phyloP scores from a whole-genome alignment of 2,113 vertebrate genomes.

The Pelusios castaneus region DNA sequence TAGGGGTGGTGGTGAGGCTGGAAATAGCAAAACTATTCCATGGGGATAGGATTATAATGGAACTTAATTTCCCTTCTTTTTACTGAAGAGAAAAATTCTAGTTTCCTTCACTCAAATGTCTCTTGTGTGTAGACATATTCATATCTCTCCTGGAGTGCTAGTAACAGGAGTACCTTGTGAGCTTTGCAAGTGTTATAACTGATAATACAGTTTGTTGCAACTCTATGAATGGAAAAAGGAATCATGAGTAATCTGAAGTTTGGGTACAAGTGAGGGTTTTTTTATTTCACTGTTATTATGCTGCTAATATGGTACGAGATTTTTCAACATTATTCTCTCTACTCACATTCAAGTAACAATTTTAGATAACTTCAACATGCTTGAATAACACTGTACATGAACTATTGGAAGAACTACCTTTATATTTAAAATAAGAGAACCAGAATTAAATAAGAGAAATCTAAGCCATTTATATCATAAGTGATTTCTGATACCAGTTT shows the following conservation, averaged over 20 bases:
- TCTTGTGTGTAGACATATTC: not conserved
- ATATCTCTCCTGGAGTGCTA: not conserved
- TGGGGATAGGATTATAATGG: too few relatives aligned
- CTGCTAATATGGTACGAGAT: not conserved
- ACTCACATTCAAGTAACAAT: conserved; percentile 16
- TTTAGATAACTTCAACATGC: not conserved
- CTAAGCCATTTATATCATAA: too few relatives aligned
- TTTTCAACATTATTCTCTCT: not conserved
- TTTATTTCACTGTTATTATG: not conserved
- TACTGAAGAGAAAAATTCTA: not conserved
- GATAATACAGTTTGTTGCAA: not conserved
- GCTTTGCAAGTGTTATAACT: not conserved
- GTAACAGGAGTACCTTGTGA: not conserved
- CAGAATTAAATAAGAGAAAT: conserved; percentile 13
- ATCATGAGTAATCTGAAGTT: not conserved
- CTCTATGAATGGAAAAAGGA: not conserved
- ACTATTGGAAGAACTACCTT: not conserved
- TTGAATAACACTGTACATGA: not conserved
- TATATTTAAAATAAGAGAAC: not conserved
- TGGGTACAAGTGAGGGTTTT: not conserved
- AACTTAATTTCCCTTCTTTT: not conserved
- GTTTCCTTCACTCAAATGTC: not conserved
- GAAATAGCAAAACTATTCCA: too few relatives aligned
- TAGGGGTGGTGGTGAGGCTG: too few relatives aligned
- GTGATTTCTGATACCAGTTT: not conserved